These are phyloP conservation scores for Platalea minor DNA, from an alignment of 2,797 vertebrate species.

Conservation along the genomic window DNA sequence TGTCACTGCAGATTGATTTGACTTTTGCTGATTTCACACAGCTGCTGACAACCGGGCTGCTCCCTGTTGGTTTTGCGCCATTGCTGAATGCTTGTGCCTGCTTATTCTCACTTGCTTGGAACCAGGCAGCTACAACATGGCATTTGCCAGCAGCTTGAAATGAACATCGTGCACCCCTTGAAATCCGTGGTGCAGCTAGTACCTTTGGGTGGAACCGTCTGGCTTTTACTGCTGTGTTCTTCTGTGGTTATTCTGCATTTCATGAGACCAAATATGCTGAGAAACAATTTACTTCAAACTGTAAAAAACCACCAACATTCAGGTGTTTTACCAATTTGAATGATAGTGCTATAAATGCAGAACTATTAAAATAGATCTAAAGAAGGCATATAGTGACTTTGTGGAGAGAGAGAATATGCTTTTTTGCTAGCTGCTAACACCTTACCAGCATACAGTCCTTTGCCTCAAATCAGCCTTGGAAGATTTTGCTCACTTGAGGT, in stretches of 20 bases:
- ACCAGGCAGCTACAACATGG: conserved; percentile 46
- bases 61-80: background rate
- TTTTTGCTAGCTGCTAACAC: background rate
- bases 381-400: background rate
- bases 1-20: conserved; percentile 52
- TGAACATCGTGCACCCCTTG: background rate
- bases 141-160: conserved; percentile 32
- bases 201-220: conserved; percentile 4
- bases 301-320: background rate
- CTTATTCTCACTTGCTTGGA: conserved; percentile 61
- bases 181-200: conserved; percentile 1
- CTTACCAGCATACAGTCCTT: background rate
- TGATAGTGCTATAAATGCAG: background rate
- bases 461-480: background rate
- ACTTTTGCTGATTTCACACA: conserved; percentile 64
- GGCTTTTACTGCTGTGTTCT: background rate
- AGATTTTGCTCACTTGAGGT: background rate
- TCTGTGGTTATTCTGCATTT: background rate
- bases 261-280: background rate
- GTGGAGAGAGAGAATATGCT: background rate
- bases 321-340: background rate
- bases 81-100: conserved; percentile 28
- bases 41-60: conserved; percentile 41
- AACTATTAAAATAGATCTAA: background rate
- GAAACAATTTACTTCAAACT: background rate